Percentiles rank a stretch among this genome's conserved stretches.
These are phyloP conservation scores for Eristalis pertinax DNA, from an alignment of 2,888 invertebrate species.

Conservation along the genomic window DNA sequence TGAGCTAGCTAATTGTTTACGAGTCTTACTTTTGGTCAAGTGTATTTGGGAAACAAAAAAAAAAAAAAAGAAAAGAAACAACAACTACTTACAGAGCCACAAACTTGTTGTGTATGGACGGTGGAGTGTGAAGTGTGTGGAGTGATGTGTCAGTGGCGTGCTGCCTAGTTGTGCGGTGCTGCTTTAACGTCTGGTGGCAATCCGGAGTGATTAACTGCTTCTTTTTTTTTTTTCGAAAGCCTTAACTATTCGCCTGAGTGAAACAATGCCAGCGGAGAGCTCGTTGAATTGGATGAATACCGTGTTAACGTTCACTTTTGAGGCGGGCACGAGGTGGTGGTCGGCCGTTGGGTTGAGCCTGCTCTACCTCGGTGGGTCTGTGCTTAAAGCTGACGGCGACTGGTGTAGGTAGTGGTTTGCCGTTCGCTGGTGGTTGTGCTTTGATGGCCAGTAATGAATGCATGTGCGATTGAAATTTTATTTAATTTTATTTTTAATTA, in stretches of 20 bases:
- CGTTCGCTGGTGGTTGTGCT: not conserved
- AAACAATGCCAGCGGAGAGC: slow-evolving; percentile 28
- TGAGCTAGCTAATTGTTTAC: slow-evolving; percentile 58
- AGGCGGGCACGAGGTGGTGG: not conserved
- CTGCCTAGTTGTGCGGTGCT: slow-evolving; percentile 33
- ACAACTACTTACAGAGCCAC: not conserved
- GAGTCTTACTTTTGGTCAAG: slow-evolving; percentile 28
- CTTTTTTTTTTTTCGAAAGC: slow-evolving; percentile 14
- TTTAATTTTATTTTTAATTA: not conserved
- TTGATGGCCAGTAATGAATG: not conserved
- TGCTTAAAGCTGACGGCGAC: not conserved
- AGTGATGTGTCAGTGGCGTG: slow-evolving; percentile 4
- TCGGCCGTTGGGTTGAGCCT: not conserved
- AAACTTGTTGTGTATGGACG: slow-evolving; percentile 49
- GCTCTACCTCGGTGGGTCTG: not conserved
- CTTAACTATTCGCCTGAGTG: slow-evolving; percentile 22
- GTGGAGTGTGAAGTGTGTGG: slow-evolving; percentile 2
- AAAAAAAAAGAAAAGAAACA: not conserved
- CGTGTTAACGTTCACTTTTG: slow-evolving; percentile 41
- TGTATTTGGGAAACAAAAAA: slow-evolving; percentile 24
- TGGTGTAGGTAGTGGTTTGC: not conserved
- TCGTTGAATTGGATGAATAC: slow-evolving; percentile 28
- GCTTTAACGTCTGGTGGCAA: not conserved
- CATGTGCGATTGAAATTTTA: not conserved
- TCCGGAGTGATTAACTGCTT: slow-evolving; percentile 29